Percentiles rank a stretch among this genome's conserved stretches.
Evolutionary conservation across 2,888 invertebrate genomes (phyloP).

Genomic region (Panopea generosa): DNA sequence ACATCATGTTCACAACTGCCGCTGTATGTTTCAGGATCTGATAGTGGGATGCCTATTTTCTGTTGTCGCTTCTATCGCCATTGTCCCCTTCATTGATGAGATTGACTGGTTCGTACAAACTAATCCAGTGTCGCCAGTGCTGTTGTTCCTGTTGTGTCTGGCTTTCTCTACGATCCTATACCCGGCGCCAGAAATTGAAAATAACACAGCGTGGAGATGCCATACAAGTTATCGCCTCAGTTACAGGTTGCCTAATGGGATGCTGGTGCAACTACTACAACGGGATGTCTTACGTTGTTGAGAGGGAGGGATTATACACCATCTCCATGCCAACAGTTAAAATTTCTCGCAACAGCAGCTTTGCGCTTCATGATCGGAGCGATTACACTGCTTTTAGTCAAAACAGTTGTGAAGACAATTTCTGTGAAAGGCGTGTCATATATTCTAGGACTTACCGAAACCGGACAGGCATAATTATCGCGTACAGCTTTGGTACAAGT

Average conservation of each 20-base stretch:
- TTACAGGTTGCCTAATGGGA: slow-evolving; percentile 67
- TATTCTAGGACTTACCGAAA: slow-evolving; percentile 66
- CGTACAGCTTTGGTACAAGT: slow-evolving; percentile 72
- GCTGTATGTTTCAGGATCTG: slow-evolving; percentile 72
- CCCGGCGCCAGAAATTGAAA: slow-evolving; percentile 68
- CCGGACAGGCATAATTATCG: slow-evolving; percentile 72
- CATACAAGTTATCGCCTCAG: slow-evolving; percentile 71
- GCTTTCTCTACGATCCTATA: slow-evolving; percentile 75
- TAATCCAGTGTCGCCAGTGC: slow-evolving; percentile 67
- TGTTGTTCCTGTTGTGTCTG: slow-evolving; percentile 66
- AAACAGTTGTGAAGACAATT: slow-evolving; percentile 60
- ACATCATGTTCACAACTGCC: no score
- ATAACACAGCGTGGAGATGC: slow-evolving; percentile 71
- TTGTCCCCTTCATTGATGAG: slow-evolving; percentile 64
- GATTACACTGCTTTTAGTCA: slow-evolving; percentile 58
- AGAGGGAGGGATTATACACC: slow-evolving; percentile 40
- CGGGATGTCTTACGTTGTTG: slow-evolving; percentile 62
- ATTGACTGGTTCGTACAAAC: slow-evolving; percentile 76
- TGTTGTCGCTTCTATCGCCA: slow-evolving; percentile 53
- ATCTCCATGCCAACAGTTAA: slow-evolving; percentile 65
- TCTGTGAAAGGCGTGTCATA: slow-evolving; percentile 70
- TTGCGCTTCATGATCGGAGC: slow-evolving; percentile 72
- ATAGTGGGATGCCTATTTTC: slow-evolving; percentile 67
- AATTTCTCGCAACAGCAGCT: slow-evolving; percentile 64
- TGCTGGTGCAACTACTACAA: slow-evolving; percentile 74